phyloP scores from a whole-genome alignment of 2,113 vertebrate species.

The Cygnus atratus region DNA sequence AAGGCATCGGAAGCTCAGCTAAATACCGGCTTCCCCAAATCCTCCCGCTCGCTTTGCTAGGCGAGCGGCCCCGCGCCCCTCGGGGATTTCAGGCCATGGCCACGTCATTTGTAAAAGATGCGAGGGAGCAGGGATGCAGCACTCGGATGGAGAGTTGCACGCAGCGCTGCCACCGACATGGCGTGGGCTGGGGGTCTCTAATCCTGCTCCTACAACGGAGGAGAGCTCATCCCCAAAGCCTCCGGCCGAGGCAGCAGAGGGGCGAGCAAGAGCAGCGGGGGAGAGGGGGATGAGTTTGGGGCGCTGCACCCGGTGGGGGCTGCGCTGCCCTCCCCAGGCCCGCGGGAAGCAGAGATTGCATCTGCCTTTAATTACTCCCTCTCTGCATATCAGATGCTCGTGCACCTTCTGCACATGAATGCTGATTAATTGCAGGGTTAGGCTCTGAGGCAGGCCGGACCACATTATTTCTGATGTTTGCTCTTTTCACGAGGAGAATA shows the following conservation, averaged over 20 bases:
- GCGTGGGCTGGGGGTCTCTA: background rate
- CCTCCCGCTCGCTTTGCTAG: background rate
- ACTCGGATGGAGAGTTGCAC: background rate
- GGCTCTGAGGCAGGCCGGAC: conserved; percentile 70
- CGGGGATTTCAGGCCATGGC: too few species aligned
- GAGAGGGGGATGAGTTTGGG: background rate
- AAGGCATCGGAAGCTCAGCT: conserved; percentile 54
- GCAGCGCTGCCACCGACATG: background rate
- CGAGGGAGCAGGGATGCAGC: background rate
- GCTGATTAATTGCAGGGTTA: conserved; percentile 80
- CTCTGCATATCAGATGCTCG: conserved; percentile 66
- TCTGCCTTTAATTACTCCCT: conserved; percentile 72
- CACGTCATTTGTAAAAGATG: too few species aligned
- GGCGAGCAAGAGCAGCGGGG: rapidly evolving
- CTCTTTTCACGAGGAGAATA: conserved; percentile 73
- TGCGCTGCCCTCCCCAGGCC: background rate
- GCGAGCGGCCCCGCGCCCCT: background rate
- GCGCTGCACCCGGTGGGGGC: background rate
- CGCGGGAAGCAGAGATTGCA: conserved; percentile 55
- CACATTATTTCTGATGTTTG: conserved; percentile 75
- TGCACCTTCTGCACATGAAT: conserved; percentile 64
- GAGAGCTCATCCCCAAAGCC: rapidly evolving
- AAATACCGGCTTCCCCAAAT: background rate
- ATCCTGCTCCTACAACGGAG: background rate
- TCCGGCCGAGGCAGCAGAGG: rapidly evolving